phyloP scores from a whole-genome alignment of 2,888 invertebrate species.

The Aphrophora alni region DNA sequence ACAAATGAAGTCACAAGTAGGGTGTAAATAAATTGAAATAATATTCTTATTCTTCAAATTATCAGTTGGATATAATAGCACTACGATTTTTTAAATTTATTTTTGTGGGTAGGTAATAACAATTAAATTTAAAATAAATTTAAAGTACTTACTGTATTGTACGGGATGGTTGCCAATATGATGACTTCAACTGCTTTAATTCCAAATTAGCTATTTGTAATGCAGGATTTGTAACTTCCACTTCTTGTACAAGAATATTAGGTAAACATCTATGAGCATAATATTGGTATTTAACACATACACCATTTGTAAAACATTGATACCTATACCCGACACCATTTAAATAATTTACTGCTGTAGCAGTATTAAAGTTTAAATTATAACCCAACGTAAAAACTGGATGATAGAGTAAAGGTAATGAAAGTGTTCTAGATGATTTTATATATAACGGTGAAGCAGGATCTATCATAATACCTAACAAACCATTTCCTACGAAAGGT shows the following conservation, averaged over 20 bases:
- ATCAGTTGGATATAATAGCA: too few species aligned
- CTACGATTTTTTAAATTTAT: too few species aligned
- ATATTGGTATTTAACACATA: conserved; percentile 70
- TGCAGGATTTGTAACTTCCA: conserved; percentile 77
- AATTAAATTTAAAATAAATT: too few species aligned
- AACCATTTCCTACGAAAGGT: conserved; percentile 79
- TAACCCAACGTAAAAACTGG: conserved; percentile 65
- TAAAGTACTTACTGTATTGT: conserved; percentile 63
- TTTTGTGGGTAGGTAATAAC: too few species aligned
- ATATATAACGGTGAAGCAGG: conserved; percentile 71
- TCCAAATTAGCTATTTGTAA: conserved; percentile 65
- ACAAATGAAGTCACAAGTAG: too few species aligned
- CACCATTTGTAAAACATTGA: conserved; percentile 70
- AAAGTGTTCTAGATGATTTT: conserved; percentile 69
- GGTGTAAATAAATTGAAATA: too few species aligned
- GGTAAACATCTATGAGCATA: conserved; percentile 84
- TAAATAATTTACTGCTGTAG: conserved; percentile 68
- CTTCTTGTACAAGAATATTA: conserved; percentile 80
- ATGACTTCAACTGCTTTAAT: conserved; percentile 66
- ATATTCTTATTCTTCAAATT: too few species aligned
- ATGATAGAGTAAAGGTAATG: conserved; percentile 69
- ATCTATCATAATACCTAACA: conserved; percentile 69
- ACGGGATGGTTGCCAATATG: conserved; percentile 64
- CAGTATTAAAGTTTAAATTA: conserved; percentile 65
- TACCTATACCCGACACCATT: conserved; percentile 61